These are phyloP conservation scores for Philopedon plagiatum DNA, from an alignment of 2,888 invertebrate species.

Conservation along the genomic window DNA sequence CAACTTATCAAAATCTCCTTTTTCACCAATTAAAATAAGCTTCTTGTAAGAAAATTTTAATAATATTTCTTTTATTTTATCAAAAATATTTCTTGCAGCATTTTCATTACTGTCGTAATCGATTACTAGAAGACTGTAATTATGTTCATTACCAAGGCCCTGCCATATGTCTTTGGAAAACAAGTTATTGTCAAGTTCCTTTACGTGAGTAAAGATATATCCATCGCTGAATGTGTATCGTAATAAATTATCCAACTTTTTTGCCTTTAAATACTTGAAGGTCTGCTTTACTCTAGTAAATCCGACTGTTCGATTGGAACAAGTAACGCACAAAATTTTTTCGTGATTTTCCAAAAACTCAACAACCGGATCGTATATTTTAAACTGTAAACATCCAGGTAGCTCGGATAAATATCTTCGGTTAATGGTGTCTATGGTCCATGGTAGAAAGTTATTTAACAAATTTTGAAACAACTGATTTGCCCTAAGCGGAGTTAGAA, in stretches of 20 bases:
- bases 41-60: not conserved
- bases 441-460: not conserved
- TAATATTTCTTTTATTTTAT: not conserved
- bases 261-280: not conserved
- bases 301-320: not conserved
- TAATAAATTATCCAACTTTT: not conserved
- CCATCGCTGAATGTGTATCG: not conserved
- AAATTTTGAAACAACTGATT: not conserved
- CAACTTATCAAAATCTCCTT: not conserved
- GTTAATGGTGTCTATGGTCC: not conserved
- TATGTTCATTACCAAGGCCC: not conserved
- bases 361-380: not conserved
- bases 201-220: not conserved
- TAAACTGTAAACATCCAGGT: not conserved
- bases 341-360: not conserved
- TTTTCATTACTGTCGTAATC: not conserved
- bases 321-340: not conserved
- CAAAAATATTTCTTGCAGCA: not conserved
- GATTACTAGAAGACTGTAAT: not conserved
- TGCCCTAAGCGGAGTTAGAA: not conserved
- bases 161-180: not conserved
- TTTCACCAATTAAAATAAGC: constrained; percentile 2
- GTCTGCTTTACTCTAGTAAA: not conserved
- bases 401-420: not conserved
- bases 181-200: not conserved